Evolutionary conservation across 2,113 vertebrate genomes (phyloP).

Genomic region (Mesoclemmys tuberculata): DNA sequence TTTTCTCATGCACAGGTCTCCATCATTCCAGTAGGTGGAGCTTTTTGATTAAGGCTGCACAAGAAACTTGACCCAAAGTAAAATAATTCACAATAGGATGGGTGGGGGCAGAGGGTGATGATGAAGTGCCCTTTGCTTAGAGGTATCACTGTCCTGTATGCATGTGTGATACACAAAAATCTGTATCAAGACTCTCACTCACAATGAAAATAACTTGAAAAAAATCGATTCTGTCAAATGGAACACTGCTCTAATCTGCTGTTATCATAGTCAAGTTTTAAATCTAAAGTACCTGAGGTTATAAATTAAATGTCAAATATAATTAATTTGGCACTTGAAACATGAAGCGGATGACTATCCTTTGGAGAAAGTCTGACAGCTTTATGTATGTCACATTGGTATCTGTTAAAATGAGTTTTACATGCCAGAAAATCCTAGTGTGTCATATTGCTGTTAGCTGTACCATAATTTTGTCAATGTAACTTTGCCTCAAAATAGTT

Average conservation of each 20-base stretch:
- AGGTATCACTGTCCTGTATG: slow-evolving; percentile 42
- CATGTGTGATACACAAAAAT: slow-evolving; percentile 21
- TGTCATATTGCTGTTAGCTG: slow-evolving; percentile 70
- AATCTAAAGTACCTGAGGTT: slow-evolving; percentile 78
- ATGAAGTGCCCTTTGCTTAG: slow-evolving; percentile 53
- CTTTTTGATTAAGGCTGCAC: slow-evolving; percentile 56
- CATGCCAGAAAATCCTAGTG: slow-evolving; percentile 69
- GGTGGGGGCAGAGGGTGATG: slow-evolving; percentile 15
- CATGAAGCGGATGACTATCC: slow-evolving; percentile 67
- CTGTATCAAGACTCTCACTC: slow-evolving; percentile 37
- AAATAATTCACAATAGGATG: background rate
- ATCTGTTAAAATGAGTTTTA: slow-evolving; percentile 71
- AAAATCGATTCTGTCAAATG: slow-evolving; percentile 71
- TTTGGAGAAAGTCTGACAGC: slow-evolving; percentile 76
- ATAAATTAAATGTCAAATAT: slow-evolving; percentile 80
- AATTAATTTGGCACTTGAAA: slow-evolving; percentile 80
- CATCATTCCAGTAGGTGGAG: slow-evolving; percentile 54
- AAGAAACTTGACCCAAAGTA: background rate
- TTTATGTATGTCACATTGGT: slow-evolving; percentile 73
- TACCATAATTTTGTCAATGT: slow-evolving; percentile 59
- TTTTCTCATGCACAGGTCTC: slow-evolving; percentile 7
- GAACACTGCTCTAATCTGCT: slow-evolving; percentile 67
- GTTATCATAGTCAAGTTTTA: slow-evolving; percentile 68
- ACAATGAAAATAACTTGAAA: slow-evolving; percentile 67
- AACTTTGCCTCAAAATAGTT: slow-evolving; percentile 52